Evolutionary conservation across 1,140 invertebrate species (phyloP).

Genomic region (Leptinotarsa texana): DNA sequence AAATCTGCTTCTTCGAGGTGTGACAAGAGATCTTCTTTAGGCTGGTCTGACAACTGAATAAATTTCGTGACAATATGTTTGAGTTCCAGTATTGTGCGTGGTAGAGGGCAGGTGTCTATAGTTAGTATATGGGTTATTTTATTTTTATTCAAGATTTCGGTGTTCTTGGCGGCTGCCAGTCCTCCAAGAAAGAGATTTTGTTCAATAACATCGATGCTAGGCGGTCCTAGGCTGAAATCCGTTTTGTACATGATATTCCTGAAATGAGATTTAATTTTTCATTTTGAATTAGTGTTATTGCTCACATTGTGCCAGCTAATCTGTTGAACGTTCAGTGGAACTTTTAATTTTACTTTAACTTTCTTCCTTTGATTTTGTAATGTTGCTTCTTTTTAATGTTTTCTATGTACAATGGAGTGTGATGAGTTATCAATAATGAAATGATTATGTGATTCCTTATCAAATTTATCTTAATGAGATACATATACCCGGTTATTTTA

Average conservation of each 20-base stretch:
- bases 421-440: too few species aligned
- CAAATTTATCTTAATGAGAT: too few species aligned
- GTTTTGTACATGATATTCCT: constrained; percentile 12
- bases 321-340: too few species aligned
- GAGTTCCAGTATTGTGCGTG: constrained; percentile 69
- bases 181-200: constrained; percentile 75
- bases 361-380: too few species aligned
- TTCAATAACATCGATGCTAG: constrained; percentile 71
- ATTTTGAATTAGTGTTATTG: too few species aligned
- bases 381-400: too few species aligned
- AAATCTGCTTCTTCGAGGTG: constrained; percentile 74
- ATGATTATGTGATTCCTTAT: too few species aligned
- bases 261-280: background rate
- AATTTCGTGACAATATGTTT: constrained; percentile 72
- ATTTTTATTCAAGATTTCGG: constrained; percentile 66
- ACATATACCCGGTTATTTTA: too few species aligned
- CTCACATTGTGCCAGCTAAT: too few species aligned
- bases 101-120: constrained; percentile 79
- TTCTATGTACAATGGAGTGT: too few species aligned
- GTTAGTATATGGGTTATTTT: constrained; percentile 79
- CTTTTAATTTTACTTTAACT: too few species aligned
- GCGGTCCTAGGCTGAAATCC: constrained; percentile 59
- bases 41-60: constrained; percentile 79
- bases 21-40: constrained; percentile 79
- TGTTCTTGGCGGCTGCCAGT: constrained; percentile 75